phyloP scores from a whole-genome alignment of 2,797 vertebrate genomes.

The Peromyscus eremicus region DNA sequence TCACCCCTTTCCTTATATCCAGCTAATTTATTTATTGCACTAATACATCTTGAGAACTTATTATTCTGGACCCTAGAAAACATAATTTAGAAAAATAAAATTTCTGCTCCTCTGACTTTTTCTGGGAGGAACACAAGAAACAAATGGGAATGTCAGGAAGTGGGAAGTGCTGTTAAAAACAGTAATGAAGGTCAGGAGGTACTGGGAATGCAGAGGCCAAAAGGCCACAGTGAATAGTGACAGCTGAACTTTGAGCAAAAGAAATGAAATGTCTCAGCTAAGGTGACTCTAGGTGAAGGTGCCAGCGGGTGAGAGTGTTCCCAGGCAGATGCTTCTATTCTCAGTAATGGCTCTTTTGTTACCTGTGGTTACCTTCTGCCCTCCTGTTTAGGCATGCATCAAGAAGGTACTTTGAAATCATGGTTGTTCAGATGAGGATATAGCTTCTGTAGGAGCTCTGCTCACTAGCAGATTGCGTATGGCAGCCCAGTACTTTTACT shows the following conservation, averaged over 20 bases:
- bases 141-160: constrained; percentile 1
- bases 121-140: not conserved
- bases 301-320: not conserved
- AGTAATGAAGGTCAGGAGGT: not conserved
- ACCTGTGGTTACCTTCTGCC: not conserved
- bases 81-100: constrained; percentile 9
- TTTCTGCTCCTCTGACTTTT: not conserved
- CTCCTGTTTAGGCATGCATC: not conserved
- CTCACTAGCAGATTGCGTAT: not conserved
- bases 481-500: not conserved
- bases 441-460: not conserved
- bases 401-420: not conserved
- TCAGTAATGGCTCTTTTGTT: not conserved
- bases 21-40: not conserved
- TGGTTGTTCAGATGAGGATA: not conserved
- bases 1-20: not conserved
- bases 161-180: not conserved
- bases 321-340: not conserved
- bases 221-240: not conserved
- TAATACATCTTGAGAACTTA: not conserved
- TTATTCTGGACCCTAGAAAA: not conserved
- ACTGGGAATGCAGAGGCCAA: not conserved
- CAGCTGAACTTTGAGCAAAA: not conserved
- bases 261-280: not conserved
- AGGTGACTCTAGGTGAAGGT: not conserved